Evolutionary conservation across 2,888 invertebrate species (phyloP), one percentile per base, ranked within the genome.

Genomic region (Drosophila paramelanica): DNA sequence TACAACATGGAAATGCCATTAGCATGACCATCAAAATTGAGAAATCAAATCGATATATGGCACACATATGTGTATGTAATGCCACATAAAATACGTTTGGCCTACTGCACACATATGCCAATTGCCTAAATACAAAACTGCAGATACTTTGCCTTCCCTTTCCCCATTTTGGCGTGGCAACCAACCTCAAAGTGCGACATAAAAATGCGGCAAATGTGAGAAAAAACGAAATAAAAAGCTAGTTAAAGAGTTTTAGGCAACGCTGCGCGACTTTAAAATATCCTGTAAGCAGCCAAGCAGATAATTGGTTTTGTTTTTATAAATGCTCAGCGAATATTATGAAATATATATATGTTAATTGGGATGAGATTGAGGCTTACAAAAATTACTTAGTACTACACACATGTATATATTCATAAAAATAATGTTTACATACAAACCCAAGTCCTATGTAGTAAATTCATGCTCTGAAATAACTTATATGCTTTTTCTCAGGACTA

Each of bases 1-100:
- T 49, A 58, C 45, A 84, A 89, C 89, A 83, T 70, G 83, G 74
- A 89, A 83, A 89, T 66, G 81, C 89, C 68, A 89, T 83, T 89
- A 31, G 31, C 31, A 31, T 31, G 31, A 31, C 31, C 31, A 10
- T 31, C 31, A 84, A 82, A 77, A 68, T 73, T 55, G 78, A 72
- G 67, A 66, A 77, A 61, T 69, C 89, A 59, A 74, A 74, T 77
- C 70, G 52, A 74, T 58, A 73, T 62, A 38, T 46, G 14, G 36
- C 31, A 55, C 58, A 25, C 55, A 55, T 50, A 41, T 36, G 33
- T 3, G 10, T 17, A 52, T 31, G n/a, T 11, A 42, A 3, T 17
- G 23, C 14, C 31, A 41, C 33, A 64, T 51, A 17, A 39, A 39
- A 62, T n/a, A 39, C 45, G 7, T 43, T 20, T 27, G 4, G n/a